Evolutionary conservation across 2,888 invertebrate species (phyloP), one percentile per base, ranked within the genome.

Genomic region (Drosophila macrospina): DNA sequence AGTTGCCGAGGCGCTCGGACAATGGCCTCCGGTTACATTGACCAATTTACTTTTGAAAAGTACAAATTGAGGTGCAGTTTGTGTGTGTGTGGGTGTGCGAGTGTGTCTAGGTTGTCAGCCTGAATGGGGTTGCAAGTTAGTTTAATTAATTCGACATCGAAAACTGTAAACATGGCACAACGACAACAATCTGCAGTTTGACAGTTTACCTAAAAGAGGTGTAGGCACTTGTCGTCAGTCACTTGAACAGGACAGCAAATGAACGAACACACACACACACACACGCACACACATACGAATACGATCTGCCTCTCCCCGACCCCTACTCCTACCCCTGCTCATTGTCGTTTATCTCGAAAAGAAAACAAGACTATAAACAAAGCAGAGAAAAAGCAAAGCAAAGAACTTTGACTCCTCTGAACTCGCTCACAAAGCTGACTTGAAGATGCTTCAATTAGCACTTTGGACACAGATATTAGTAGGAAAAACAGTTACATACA

Each of bases 181-280:
- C 47, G 67, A 55, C 62, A 57, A 72, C 86, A 63, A 69, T 61
- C 63, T 52, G 20, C 54, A 69, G 68, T 64, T 78, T 89, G 88
- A 88, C 88, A 88, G 90, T 79, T 83, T 89, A 88, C 90, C 81
- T 69, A 86, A 89, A 88, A 88, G 80, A 83, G 88, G 88, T 89
- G 90, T 86, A 83, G 76, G 63, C 86, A 87, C 89, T 84, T 87
- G 87, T 84, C 87, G 75, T 86, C 85, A 70, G 81, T 87, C 83
- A 74, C 66, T 52, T 54, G 48, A 47, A 20, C 34, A 55, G 41
- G 56, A 47, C 50, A 45, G 39, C 41, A 20, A 30, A 41, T 20
- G 20, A 20, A 20, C 3, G 20, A 20, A 41, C 20, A 48, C 11
- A 8, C 11, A 16, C 20, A 20, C 20, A 20, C 20, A 20, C 20